These are phyloP conservation scores for Hartigia nigra DNA, from an alignment of 2,888 invertebrate species.

Conservation along the genomic window DNA sequence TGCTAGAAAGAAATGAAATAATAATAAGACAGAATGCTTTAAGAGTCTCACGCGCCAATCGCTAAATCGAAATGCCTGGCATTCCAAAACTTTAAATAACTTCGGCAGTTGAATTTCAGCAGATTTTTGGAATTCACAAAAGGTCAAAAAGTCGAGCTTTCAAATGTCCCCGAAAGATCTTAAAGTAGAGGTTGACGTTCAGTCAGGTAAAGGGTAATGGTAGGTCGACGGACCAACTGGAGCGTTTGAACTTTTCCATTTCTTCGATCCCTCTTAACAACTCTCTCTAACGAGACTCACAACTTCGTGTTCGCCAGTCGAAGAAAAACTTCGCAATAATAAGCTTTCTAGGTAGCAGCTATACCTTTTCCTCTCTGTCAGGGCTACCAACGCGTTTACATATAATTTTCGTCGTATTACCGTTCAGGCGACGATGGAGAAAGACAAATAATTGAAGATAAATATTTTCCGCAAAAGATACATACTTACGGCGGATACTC, in stretches of 20 bases:
- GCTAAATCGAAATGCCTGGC: background rate
- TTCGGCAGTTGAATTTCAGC: too few species aligned
- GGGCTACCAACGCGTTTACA: too few species aligned
- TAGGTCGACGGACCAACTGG: background rate
- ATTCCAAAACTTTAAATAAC: background rate
- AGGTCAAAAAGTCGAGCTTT: background rate
- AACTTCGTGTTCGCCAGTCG: background rate
- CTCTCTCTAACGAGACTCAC: background rate
- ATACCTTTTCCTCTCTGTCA: background rate
- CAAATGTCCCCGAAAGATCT: background rate
- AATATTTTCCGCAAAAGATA: background rate
- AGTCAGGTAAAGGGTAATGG: background rate
- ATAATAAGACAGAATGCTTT: background rate
- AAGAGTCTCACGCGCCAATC: background rate
- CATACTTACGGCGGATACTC: background rate
- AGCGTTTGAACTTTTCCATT: background rate
- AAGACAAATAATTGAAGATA: background rate
- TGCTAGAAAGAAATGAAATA: background rate
- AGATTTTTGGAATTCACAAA: background rate
- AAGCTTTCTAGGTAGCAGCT: background rate
- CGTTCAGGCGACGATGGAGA: background rate
- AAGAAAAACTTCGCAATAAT: background rate
- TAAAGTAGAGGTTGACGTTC: background rate
- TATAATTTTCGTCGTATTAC: too few species aligned
- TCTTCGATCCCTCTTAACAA: background rate